A percentile compares a stretch with the other conserved stretches of the same genome.
Evolutionary conservation across 2,113 vertebrate species (phyloP).

Genomic region (Hipposideros armiger): DNA sequence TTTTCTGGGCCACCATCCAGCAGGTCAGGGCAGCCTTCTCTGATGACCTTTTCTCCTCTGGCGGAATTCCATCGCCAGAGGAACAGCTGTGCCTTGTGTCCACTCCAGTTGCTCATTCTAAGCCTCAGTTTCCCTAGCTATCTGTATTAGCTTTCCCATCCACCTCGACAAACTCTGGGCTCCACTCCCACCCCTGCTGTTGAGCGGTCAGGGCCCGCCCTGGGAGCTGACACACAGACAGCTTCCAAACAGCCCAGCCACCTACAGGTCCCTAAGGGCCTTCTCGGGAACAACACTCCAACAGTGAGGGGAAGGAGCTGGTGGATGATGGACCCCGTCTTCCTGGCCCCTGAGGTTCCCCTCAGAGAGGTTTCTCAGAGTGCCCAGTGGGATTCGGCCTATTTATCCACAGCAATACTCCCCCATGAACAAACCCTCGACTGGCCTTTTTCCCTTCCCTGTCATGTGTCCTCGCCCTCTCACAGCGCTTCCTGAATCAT

Average conservation of each 20-base stretch:
- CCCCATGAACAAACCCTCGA: rapidly evolving
- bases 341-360: neutral
- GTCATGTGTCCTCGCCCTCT: neutral
- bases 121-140: neutral
- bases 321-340: too few species aligned
- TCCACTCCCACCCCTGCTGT: neutral
- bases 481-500: neutral
- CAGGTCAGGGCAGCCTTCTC: neutral
- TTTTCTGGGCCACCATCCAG: neutral
- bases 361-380: neutral
- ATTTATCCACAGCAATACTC: rapidly evolving
- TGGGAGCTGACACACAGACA: neutral
- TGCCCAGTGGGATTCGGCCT: neutral
- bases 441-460: neutral
- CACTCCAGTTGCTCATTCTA: neutral
- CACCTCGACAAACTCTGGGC: neutral
- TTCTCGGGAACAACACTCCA: rapidly evolving
- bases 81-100: neutral
- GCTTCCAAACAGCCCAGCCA: neutral
- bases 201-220: neutral
- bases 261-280: neutral
- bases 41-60: neutral
- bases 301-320: neutral
- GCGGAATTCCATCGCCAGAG: neutral
- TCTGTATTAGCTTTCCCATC: neutral